These are phyloP conservation scores for Aporophyla lueneburgensis DNA, from an alignment of 2,888 invertebrate genomes.

Conservation along the genomic window DNA sequence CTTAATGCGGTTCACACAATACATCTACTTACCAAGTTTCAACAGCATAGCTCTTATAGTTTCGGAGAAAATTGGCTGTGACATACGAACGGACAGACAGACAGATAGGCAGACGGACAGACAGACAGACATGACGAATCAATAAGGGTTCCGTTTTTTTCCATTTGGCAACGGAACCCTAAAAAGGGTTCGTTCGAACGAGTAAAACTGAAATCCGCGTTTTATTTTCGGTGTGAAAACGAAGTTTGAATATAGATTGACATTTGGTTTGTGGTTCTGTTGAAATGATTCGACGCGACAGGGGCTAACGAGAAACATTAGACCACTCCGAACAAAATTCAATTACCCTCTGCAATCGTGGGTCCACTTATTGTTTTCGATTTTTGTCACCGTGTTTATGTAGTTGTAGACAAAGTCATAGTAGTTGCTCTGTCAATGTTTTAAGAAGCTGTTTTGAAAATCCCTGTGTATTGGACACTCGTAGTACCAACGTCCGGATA, in stretches of 20 bases:
- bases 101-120: too few species aligned
- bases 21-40: too few species aligned
- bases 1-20: too few species aligned
- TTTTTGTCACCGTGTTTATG: slow-evolving; percentile 61
- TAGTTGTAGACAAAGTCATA: too few species aligned
- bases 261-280: slow-evolving; percentile 69
- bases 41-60: too few species aligned
- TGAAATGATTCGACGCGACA: slow-evolving; percentile 75
- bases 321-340: slow-evolving; percentile 71
- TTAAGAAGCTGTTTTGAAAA: not conserved
- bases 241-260: slow-evolving; percentile 74
- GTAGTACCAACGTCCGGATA: not conserved
- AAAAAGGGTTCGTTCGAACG: slow-evolving; percentile 54
- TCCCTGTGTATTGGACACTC: not conserved
- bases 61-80: too few species aligned
- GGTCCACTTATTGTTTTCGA: slow-evolving; percentile 70
- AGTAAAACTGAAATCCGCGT: slow-evolving; percentile 64
- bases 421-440: slow-evolving; percentile 17
- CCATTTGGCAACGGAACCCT: too few species aligned
- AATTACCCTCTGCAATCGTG: slow-evolving; percentile 69
- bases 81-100: too few species aligned
- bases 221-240: slow-evolving; percentile 74
- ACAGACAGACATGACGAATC: too few species aligned
- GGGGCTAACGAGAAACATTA: slow-evolving; percentile 75
- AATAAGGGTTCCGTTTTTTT: too few species aligned